Percentiles rank a stretch among this genome's conserved stretches.
Evolutionary conservation across 2,797 vertebrate genomes (phyloP).

Genomic region (Discoglossus pictus): DNA sequence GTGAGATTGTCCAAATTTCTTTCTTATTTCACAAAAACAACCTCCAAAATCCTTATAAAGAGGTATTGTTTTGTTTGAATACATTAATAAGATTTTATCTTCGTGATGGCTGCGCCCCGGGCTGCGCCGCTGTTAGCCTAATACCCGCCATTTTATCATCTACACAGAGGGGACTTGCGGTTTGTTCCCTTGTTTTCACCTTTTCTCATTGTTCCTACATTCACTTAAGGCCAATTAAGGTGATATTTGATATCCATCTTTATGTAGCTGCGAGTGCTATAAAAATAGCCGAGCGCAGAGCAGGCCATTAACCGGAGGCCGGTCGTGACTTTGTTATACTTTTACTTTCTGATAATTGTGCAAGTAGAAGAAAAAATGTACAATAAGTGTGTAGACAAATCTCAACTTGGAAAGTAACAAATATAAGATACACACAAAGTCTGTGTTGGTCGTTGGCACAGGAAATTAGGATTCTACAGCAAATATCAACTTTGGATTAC

Average conservation of each 20-base stretch:
- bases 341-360: constrained; percentile 39
- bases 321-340: constrained; percentile 43
- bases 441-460: too few species aligned
- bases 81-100: too few species aligned
- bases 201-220: constrained; percentile 36
- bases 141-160: constrained; percentile 37
- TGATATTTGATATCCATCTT: constrained; percentile 50
- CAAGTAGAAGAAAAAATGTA: constrained; percentile 22
- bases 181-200: constrained; percentile 31
- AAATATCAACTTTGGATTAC: too few species aligned
- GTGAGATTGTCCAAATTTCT: too few species aligned
- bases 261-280: constrained; percentile 45
- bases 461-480: too few species aligned
- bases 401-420: too few species aligned
- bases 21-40: too few species aligned
- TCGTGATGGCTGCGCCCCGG: too few species aligned
- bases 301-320: constrained; percentile 45
- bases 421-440: too few species aligned
- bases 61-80: too few species aligned
- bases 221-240: constrained; percentile 48
- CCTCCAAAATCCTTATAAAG: too few species aligned
- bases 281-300: constrained; percentile 43
- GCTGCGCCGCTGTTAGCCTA: too few species aligned
- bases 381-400: neutral
- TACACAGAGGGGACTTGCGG: constrained; percentile 26